A percentile compares a stretch with the other conserved stretches of the same genome.
phyloP scores from a whole-genome alignment of 2,113 vertebrate genomes.

The Boulengeromyrus knoepffleri region DNA sequence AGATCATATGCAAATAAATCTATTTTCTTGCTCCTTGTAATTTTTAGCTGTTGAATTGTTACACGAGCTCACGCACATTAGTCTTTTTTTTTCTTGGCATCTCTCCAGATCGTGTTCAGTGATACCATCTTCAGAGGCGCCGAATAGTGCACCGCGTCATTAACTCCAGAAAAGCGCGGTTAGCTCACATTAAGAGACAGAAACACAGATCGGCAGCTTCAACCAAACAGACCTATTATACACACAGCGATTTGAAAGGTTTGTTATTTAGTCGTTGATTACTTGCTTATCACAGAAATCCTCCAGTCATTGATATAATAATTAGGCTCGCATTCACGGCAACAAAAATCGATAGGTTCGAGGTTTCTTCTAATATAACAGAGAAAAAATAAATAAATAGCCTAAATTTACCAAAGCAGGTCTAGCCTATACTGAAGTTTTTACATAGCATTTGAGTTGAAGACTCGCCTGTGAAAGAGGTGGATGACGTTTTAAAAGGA shows the following conservation, averaged over 20 bases:
- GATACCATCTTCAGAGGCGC: slow-evolving; percentile 26
- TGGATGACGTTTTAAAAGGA: neutral
- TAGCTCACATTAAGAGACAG: neutral
- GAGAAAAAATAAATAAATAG: neutral
- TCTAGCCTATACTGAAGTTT: neutral
- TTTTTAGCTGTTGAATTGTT: neutral
- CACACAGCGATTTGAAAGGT: neutral
- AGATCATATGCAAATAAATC: neutral
- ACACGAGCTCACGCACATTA: neutral
- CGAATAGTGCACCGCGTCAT: slow-evolving; percentile 14
- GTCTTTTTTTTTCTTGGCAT: neutral
- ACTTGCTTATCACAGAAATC: neutral
- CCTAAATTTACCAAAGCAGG: neutral
- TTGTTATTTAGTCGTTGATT: neutral
- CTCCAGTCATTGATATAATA: neutral
- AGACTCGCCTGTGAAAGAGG: neutral
- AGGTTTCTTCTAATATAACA: neutral
- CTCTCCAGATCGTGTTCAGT: neutral
- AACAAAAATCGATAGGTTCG: neutral
- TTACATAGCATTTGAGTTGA: neutral
- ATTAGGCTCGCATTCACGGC: neutral
- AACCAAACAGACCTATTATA: neutral
- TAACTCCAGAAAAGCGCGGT: slow-evolving; percentile 13
- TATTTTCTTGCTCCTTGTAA: neutral
- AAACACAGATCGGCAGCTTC: neutral